These are phyloP conservation scores for Eupithecia vulgata DNA, from an alignment of 2,888 invertebrate species.

Conservation along the genomic window DNA sequence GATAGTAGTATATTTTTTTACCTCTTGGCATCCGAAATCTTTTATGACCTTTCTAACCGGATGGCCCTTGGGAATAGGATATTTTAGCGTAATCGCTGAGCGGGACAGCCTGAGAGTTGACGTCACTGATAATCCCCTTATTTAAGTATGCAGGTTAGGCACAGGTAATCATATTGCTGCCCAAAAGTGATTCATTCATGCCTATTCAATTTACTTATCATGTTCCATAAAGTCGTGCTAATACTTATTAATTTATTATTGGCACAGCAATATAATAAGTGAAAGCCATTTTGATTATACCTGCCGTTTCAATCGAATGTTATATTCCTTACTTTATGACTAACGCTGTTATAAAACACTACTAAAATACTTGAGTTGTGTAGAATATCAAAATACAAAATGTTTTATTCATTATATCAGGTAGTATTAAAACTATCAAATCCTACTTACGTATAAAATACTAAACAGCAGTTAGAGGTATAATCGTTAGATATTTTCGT, in stretches of 20 bases:
- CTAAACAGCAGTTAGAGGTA: slow-evolving; percentile 26
- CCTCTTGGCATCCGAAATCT: too few species aligned
- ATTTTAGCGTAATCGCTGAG: too few species aligned
- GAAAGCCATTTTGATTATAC: neutral
- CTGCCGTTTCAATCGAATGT: neutral
- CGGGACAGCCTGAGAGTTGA: neutral
- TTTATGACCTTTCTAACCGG: too few species aligned
- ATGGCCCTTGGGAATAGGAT: too few species aligned
- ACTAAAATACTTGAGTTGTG: slow-evolving; percentile 27
- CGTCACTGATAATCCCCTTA: neutral
- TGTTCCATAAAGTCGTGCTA: neutral
- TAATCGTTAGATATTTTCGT: slow-evolving; percentile 40
- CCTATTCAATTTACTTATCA: neutral
- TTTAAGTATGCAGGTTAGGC: neutral
- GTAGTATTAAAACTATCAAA: slow-evolving; percentile 29
- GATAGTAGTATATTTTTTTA: too few species aligned
- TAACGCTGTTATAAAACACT: neutral
- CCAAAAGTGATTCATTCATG: neutral
- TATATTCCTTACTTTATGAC: slow-evolving; percentile 1
- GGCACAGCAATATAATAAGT: neutral
- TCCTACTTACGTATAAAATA: slow-evolving; percentile 30
- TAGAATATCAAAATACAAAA: too few species aligned
- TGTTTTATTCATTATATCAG: too few species aligned
- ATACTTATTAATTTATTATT: slow-evolving; percentile 1
- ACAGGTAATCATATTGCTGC: neutral